These are phyloP conservation scores for Heliconius charithonia DNA, from an alignment of 2,888 invertebrate species.

Conservation along the genomic window DNA sequence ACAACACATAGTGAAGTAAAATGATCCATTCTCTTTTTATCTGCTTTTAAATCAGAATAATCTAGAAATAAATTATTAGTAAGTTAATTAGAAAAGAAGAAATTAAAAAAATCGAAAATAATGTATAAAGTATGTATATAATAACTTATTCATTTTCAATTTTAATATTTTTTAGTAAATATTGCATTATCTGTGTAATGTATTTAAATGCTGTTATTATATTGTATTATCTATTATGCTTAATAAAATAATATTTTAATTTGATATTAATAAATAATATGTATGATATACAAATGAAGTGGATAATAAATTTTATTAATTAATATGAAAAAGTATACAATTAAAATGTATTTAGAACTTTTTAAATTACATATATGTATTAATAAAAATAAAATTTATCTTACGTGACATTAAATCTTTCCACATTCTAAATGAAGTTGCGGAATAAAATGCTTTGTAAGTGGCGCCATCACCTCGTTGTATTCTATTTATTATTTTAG, in stretches of 20 bases:
- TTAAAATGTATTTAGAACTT: neutral
- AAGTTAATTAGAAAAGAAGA: neutral
- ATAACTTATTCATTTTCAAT: too few species aligned
- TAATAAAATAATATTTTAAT: neutral
- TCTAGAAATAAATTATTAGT: constrained; percentile 81
- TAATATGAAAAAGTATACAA: neutral
- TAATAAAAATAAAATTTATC: constrained; percentile 58
- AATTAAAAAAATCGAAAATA: neutral
- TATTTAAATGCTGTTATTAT: neutral
- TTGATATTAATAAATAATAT: neutral
- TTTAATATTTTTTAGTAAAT: constrained; percentile 6
- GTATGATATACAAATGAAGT: neutral
- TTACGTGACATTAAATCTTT: constrained; percentile 96
- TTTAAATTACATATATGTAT: too few species aligned
- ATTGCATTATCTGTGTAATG: constrained; percentile 3
- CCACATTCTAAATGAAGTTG: constrained; percentile 89
- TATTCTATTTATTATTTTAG: constrained; percentile 88
- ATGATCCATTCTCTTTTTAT: constrained; percentile 90
- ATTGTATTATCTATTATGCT: neutral
- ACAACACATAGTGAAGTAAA: constrained; percentile 89
- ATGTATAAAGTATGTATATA: too few species aligned
- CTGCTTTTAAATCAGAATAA: constrained; percentile 90
- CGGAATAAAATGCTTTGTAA: constrained; percentile 87
- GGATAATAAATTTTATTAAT: neutral
- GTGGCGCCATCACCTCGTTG: constrained; percentile 86